A percentile compares a stretch with the other conserved stretches of the same genome.
phyloP scores from a whole-genome alignment of 2,113 vertebrate species.

The Corynorhinus townsendii region DNA sequence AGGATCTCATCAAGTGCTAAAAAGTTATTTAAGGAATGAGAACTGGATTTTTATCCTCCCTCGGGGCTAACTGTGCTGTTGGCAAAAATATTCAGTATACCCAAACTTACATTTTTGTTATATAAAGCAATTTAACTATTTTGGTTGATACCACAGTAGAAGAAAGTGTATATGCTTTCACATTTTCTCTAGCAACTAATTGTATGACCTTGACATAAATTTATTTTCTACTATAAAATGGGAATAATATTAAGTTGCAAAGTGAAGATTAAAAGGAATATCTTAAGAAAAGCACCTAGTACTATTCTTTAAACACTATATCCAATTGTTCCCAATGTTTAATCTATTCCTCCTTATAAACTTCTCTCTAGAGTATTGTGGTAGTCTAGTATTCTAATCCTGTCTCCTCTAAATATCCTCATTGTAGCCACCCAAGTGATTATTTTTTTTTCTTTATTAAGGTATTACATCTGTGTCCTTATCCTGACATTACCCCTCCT shows the following conservation, averaged over 20 bases:
- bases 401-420: not conserved
- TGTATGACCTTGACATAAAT: not conserved
- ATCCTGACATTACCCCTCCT: too few species aligned
- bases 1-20: not conserved
- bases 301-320: not conserved
- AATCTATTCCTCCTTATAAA: not conserved
- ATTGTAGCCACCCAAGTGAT: not conserved
- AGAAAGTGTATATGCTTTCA: not conserved
- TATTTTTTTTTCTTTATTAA: not conserved
- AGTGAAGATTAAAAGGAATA: not conserved
- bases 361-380: not conserved
- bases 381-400: not conserved
- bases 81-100: not conserved
- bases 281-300: not conserved
- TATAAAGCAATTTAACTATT: not conserved
- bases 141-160: not conserved
- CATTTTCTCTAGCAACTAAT: not conserved
- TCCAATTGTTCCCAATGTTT: not conserved
- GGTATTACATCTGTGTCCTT: too few species aligned
- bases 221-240: constrained; percentile 5
- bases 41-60: not conserved
- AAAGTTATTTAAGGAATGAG: constrained; percentile 16
- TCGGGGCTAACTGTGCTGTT: not conserved
- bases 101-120: not conserved
- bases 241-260: not conserved